Evolutionary conservation across 2,797 vertebrate genomes (phyloP).

Genomic region (Leucoraja ocellata): DNA sequence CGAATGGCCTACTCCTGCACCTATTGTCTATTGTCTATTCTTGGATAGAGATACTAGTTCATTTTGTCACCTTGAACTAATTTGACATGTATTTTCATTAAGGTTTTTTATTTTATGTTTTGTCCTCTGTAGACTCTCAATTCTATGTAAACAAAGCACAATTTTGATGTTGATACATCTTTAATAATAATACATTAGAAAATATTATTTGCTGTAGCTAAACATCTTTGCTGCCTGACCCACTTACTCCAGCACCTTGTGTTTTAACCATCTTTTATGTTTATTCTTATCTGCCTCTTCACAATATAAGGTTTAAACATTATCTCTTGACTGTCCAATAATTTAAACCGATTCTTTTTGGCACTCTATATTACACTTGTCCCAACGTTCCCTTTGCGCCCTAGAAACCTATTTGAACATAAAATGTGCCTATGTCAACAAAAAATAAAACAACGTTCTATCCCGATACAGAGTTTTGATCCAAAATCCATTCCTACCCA

Average conservation of each 20-base stretch:
- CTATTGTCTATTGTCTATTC: too few species aligned
- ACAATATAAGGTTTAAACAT: neutral
- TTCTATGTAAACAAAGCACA: neutral
- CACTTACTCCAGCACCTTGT: too few species aligned
- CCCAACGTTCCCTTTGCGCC: neutral
- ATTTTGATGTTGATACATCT: neutral
- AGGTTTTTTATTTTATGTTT: neutral
- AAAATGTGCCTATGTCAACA: neutral
- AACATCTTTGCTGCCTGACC: too few species aligned
- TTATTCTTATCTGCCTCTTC: neutral
- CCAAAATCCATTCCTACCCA: too few species aligned
- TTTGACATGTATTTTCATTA: neutral
- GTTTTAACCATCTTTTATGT: neutral
- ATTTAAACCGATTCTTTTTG: neutral
- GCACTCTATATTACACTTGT: neutral
- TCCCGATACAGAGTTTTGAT: too few species aligned
- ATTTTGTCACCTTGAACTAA: neutral
- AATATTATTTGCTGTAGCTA: too few species aligned
- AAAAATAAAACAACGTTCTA: too few species aligned
- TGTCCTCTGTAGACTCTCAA: neutral
- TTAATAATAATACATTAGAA: neutral
- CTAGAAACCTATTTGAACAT: neutral
- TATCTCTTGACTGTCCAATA: neutral
- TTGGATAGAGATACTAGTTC: neutral
- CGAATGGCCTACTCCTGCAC: too few species aligned